A percentile compares a stretch with the other conserved stretches of the same genome.
These are phyloP conservation scores for Lasioglossum oenotherae DNA, from an alignment of 2,888 invertebrate species.

Conservation along the genomic window DNA sequence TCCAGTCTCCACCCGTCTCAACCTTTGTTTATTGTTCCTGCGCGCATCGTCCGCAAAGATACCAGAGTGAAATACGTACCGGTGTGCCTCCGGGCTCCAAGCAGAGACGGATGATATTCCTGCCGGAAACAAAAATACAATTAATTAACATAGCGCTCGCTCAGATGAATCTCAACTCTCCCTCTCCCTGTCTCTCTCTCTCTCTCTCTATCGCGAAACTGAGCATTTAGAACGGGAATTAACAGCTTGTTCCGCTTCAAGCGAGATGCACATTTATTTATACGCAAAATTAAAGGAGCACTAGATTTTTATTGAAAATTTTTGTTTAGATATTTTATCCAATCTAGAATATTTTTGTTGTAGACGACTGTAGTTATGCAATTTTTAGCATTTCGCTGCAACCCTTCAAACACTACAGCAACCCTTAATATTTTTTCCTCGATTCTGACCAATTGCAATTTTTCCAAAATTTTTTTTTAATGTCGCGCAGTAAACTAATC, in stretches of 20 bases:
- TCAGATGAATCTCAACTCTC: neutral
- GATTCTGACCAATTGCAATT: no score
- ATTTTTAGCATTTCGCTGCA: no score
- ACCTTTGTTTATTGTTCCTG: neutral
- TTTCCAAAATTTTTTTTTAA: no score
- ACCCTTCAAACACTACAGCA: no score
- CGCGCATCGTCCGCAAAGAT: neutral
- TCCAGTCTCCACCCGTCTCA: neutral
- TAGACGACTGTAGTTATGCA: no score
- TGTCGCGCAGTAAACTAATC: no score
- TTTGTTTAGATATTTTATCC: no score
- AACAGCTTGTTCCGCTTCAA: no score
- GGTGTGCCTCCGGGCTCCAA: conserved; percentile 48
- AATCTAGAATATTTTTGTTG: no score
- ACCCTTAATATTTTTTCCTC: no score
- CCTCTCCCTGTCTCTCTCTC: neutral
- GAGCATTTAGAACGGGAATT: neutral
- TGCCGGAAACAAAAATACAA: conserved; percentile 1
- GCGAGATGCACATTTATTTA: neutral
- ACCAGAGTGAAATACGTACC: conserved; percentile 36
- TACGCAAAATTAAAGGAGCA: no score
- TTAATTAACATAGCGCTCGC: neutral
- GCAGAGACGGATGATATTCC: conserved; percentile 39
- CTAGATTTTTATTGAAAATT: no score
- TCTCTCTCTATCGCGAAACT: neutral